These are phyloP conservation scores for Graphium colonna DNA, from an alignment of 2,888 invertebrate species.

Conservation along the genomic window DNA sequence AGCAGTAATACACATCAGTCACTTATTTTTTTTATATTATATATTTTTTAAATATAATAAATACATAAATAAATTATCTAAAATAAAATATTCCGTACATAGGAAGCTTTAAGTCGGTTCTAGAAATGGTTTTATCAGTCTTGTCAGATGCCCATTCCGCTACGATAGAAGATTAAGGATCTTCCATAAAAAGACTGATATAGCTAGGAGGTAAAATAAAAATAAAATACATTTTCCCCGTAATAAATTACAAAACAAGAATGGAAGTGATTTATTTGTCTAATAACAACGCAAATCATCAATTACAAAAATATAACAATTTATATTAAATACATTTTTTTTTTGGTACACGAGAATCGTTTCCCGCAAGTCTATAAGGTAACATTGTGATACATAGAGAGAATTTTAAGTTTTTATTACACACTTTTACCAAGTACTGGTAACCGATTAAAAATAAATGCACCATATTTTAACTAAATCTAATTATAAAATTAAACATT, in stretches of 20 bases:
- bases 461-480: constrained; percentile 1
- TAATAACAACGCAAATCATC: constrained; percentile 35
- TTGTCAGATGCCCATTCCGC: no score
- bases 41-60: no score
- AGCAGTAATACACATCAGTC: no score
- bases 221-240: constrained; percentile 17
- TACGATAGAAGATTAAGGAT: no score
- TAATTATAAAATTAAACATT: neutral
- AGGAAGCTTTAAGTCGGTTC: no score
- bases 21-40: no score
- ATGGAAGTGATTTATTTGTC: constrained; percentile 14
- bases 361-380: constrained; percentile 8
- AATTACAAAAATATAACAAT: constrained; percentile 64
- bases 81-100: no score
- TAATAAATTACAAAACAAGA: neutral
- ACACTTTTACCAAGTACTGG: neutral
- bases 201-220: no score
- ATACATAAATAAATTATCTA: no score
- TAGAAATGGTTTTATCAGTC: no score
- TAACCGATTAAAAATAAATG: constrained; percentile 2
- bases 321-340: constrained; percentile 27
- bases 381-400: constrained; percentile 9
- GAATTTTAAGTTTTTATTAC: neutral
- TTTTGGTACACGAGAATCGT: constrained; percentile 22
- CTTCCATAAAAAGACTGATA: no score